phyloP scores from a whole-genome alignment of 2,888 invertebrate genomes.

The Itoplectis maculator region DNA sequence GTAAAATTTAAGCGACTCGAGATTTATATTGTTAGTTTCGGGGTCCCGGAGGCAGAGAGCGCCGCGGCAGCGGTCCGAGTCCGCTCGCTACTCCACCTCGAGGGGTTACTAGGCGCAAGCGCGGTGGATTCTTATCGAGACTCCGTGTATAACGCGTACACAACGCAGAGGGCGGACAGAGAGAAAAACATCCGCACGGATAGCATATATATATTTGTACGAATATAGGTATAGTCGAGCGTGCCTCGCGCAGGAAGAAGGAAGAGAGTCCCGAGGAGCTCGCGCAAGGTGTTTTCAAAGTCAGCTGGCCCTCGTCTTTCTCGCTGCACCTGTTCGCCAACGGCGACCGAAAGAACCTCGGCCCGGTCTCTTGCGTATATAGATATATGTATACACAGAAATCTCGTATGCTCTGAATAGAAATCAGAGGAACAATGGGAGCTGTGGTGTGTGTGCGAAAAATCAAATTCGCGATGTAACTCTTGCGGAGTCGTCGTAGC shows the following conservation, averaged over 20 bases:
- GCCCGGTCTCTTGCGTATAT: conserved; percentile 46
- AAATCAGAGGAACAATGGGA: conserved; percentile 9
- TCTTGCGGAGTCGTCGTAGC: too few relatives aligned
- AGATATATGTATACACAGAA: too few relatives aligned
- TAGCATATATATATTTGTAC: too few relatives aligned
- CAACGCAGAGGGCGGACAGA: conserved; percentile 53
- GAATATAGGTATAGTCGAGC: conserved; percentile 15
- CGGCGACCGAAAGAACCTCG: conserved; percentile 59
- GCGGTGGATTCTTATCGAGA: conserved; percentile 65
- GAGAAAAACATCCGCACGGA: conserved; percentile 40
- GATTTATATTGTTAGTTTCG: conserved; percentile 52
- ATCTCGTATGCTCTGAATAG: conserved; percentile 3
- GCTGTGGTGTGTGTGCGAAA: neutral
- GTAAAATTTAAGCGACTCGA: conserved; percentile 52
- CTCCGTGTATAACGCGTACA: too few relatives aligned
- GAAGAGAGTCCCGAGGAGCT: too few relatives aligned
- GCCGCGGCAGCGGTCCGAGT: conserved; percentile 19
- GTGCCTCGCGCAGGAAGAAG: conserved; percentile 41
- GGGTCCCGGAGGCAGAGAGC: conserved; percentile 1
- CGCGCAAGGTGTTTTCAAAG: conserved; percentile 77
- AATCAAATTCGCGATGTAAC: neutral
- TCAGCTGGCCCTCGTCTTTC: conserved; percentile 77
- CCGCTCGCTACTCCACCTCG: conserved; percentile 51
- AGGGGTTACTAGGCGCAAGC: conserved; percentile 31
- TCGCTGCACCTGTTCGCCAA: conserved; percentile 76